Evolutionary conservation across 2,888 invertebrate species (phyloP), one percentile per base, ranked within the genome.

Genomic region (Coleophora deauratella): DNA sequence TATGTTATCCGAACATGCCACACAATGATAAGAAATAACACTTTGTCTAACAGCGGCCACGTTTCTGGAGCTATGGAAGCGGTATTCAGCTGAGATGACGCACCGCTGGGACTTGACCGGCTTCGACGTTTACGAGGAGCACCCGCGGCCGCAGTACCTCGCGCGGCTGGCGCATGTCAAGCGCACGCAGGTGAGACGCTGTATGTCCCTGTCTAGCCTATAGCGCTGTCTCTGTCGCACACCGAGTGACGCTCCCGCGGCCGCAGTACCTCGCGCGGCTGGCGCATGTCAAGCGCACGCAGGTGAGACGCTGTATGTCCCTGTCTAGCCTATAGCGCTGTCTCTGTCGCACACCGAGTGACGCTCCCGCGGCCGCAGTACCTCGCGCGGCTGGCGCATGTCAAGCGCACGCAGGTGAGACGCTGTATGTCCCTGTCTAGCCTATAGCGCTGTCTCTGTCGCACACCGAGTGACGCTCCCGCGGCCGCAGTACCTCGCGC

Each of bases 81-180:
- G 97, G 13, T 97, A 97, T 72, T 96, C 97, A 0, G 94, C 96
- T 0, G 95, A 96, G 81, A 95, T 98, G 66, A 96, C 97, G 2
- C 98, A 98, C 78, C 91, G 96, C 43, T 99, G 98, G 98, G 98
- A 98, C 80, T 88, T 98, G 47, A 94, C 95, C 0, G 95, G 94
- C 14, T 96, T 96, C 68, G 97, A 97, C 77, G 89, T 93, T 27
- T 92, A 93, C 66, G 95, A 97, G 76, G 97, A 98, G 70, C 96
- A 97, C 70, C 97, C 97, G 1, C 84, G 98, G 33, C 97, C 97
- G 34, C 94, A 97, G 75, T 98, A 95, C 75, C 86, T 98, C 46
- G 94, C 94, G 0, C 81, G 93, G 30, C 76, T 97, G 39, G 90
- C 92, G 10, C 91, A 93, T 65, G 90, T 93, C 49, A 91, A 93